Percentiles rank a stretch among this genome's conserved stretches.
phyloP scores from a whole-genome alignment of 2,113 vertebrate species.

The Tauraco erythrolophus region DNA sequence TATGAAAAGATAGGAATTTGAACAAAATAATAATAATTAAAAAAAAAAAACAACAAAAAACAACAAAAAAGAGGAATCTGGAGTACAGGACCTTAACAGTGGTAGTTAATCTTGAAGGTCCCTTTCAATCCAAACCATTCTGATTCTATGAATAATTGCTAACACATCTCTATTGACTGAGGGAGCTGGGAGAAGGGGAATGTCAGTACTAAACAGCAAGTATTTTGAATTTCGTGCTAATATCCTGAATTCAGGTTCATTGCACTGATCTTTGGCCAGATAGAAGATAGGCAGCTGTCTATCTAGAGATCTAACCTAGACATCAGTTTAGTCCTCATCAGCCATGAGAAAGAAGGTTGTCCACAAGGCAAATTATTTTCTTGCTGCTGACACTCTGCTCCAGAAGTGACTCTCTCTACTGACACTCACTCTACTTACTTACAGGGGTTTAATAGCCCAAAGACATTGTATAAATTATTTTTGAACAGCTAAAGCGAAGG shows the following conservation, averaged over 20 bases:
- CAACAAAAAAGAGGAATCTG: not conserved
- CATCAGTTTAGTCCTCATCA: not conserved
- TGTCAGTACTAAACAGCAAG: not conserved
- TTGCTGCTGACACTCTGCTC: not conserved
- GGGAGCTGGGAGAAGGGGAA: not conserved
- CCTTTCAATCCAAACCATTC: no score
- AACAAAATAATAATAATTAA: not conserved
- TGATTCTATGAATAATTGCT: not conserved
- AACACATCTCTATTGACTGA: not conserved
- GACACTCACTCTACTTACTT: no score
- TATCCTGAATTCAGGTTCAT: not conserved
- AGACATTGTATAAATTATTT: not conserved
- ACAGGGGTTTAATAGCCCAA: not conserved
- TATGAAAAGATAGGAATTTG: not conserved
- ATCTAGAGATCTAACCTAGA: not conserved
- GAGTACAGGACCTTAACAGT: rapidly evolving
- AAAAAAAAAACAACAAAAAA: no score
- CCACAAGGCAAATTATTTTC: rapidly evolving
- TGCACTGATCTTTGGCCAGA: not conserved
- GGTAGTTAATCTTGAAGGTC: no score
- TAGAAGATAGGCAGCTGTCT: not conserved
- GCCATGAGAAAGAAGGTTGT: not conserved
- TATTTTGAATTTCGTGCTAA: not conserved
- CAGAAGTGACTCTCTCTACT: not conserved
- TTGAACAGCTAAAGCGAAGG: not conserved